Percentiles rank a stretch among this genome's conserved stretches.
Evolutionary conservation across 2,888 invertebrate genomes (phyloP).

Genomic region (Leucophenga montana): DNA sequence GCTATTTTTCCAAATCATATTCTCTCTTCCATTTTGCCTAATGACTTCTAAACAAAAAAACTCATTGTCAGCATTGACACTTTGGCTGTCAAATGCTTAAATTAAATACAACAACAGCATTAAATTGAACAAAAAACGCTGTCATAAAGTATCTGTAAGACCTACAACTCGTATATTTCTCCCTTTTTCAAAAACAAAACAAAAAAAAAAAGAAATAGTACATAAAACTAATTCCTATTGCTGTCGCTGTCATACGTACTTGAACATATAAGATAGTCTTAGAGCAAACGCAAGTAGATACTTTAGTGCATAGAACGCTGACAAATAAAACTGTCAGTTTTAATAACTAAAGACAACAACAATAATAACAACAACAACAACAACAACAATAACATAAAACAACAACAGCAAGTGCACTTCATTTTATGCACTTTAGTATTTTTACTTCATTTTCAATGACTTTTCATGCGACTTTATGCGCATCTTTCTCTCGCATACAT

Average conservation of each 20-base stretch:
- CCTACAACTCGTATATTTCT: background rate
- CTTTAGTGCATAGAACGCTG: slow-evolving; percentile 40
- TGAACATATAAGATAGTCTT: background rate
- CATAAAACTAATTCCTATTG: background rate
- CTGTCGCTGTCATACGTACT: background rate
- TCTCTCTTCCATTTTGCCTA: background rate
- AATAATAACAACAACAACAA: slow-evolving; percentile 29
- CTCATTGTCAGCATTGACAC: slow-evolving; percentile 58
- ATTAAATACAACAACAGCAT: slow-evolving; percentile 36
- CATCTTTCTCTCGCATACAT: slow-evolving; percentile 31
- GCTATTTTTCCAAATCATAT: no score
- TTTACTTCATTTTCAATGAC: slow-evolving; percentile 10
- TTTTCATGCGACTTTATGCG: slow-evolving; percentile 33
- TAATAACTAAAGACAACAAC: slow-evolving; percentile 59
- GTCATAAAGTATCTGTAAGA: slow-evolving; percentile 57
- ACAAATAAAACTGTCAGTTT: slow-evolving; percentile 69
- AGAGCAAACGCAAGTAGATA: background rate
- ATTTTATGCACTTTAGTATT: slow-evolving; percentile 46
- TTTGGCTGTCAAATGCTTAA: slow-evolving; percentile 47
- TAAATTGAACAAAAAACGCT: slow-evolving; percentile 43
- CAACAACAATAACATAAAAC: slow-evolving; percentile 31
- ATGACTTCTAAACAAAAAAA: slow-evolving; percentile 40
- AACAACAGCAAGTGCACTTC: slow-evolving; percentile 51
- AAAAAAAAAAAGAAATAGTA: background rate
- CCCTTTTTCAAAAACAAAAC: background rate